These are phyloP conservation scores for Ophion ventricosus DNA, from an alignment of 2,888 invertebrate species.

Conservation along the genomic window DNA sequence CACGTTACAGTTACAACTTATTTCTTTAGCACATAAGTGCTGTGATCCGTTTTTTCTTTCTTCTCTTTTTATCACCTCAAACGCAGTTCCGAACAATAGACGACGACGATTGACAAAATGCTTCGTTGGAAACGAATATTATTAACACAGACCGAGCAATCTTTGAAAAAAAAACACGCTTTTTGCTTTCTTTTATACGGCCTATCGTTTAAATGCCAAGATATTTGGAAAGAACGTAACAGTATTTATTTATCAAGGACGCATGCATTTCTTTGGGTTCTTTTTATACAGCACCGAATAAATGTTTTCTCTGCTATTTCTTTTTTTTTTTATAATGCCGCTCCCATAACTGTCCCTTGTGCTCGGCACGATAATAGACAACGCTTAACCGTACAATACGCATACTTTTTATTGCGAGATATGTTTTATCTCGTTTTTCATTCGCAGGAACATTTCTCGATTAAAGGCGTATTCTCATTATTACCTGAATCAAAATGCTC, in stretches of 20 bases:
- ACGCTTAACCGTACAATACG: conserved; percentile 28
- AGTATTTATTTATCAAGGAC: conserved; percentile 46
- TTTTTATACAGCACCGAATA: conserved; percentile 55
- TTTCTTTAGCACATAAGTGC: conserved; percentile 22
- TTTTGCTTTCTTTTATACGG: conserved; percentile 1
- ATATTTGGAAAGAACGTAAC: conserved; percentile 59
- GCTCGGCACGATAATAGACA: conserved; percentile 49
- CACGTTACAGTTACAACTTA: conserved; percentile 32
- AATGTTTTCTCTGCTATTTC: conserved; percentile 39
- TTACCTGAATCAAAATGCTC: conserved; percentile 1
- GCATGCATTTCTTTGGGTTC: conserved; percentile 35
- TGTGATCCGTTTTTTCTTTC: conserved; percentile 37
- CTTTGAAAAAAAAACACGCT: conserved; percentile 8
- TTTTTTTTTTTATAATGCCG: conserved; percentile 52
- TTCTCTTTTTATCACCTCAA: conserved; percentile 8
- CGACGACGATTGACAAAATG: conserved; percentile 43
- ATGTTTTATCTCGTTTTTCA: conserved; percentile 25
- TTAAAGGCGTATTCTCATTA: conserved; percentile 43
- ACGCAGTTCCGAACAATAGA: conserved; percentile 44
- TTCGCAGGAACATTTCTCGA: conserved; percentile 62
- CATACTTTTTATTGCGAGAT: conserved; percentile 28
- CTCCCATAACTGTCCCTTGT: conserved; percentile 20
- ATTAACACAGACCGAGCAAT: conserved; percentile 62
- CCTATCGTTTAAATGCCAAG: conserved; percentile 37
- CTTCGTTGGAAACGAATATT: conserved; percentile 50